A percentile compares a stretch with the other conserved stretches of the same genome.
These are phyloP conservation scores for Labrus mixtus DNA, from an alignment of 2,113 vertebrate genomes.

Conservation along the genomic window DNA sequence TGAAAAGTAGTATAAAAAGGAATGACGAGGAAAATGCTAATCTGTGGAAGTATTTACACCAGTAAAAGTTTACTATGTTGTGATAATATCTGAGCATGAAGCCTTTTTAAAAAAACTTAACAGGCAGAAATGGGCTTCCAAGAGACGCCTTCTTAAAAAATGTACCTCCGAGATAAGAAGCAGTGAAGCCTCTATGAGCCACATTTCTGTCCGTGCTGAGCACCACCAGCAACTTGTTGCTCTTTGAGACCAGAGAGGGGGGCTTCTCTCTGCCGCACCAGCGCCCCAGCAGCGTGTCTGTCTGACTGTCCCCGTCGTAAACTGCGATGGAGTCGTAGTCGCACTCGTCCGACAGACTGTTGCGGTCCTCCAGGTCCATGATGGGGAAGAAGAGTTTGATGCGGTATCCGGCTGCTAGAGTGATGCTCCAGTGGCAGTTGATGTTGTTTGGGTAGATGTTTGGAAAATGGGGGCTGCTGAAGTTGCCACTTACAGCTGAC, in stretches of 20 bases:
- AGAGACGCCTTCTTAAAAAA: background rate
- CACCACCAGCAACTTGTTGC: constrained; percentile 89
- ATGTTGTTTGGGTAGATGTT: constrained; percentile 96
- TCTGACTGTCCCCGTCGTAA: constrained; percentile 87
- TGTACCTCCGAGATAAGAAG: constrained; percentile 93
- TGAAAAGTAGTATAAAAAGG: background rate
- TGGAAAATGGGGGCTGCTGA: constrained; percentile 94
- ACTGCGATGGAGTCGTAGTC: constrained; percentile 91
- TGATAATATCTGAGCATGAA: too few species aligned
- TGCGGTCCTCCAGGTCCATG: constrained; percentile 91
- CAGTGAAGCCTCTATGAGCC: constrained; percentile 89
- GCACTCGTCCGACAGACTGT: constrained; percentile 88
- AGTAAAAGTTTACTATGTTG: too few species aligned
- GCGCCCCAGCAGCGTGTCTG: constrained; percentile 84
- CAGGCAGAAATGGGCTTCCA: background rate
- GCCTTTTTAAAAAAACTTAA: background rate
- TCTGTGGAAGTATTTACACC: too few species aligned
- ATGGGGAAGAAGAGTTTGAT: constrained; percentile 90
- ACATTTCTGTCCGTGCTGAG: constrained; percentile 91
- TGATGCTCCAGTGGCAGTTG: constrained; percentile 93
- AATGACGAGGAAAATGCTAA: too few species aligned
- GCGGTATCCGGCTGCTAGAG: constrained; percentile 84
- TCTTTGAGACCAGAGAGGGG: constrained; percentile 83
- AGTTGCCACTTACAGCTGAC: constrained; percentile 87
- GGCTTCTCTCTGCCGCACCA: constrained; percentile 91